Evolutionary conservation across 1,140 invertebrate species (phyloP).

Genomic region (Muscidifurax raptorellus): DNA sequence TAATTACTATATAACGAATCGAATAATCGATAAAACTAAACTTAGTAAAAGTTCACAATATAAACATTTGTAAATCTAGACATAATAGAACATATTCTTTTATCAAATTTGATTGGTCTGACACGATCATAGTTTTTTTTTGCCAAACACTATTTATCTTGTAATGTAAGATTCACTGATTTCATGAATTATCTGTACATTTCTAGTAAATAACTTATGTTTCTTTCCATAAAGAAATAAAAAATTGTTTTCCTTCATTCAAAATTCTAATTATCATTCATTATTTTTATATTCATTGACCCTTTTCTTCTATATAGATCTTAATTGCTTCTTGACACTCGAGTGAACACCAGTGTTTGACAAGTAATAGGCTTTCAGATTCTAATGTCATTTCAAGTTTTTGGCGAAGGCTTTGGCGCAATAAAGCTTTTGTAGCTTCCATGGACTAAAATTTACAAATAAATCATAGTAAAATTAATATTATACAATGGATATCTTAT

Average conservation of each 20-base stretch:
- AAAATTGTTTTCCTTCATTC: slow-evolving; percentile 35
- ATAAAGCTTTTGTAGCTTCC: slow-evolving; percentile 78
- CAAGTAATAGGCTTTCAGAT: slow-evolving; percentile 77
- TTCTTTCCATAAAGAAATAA: slow-evolving; percentile 22
- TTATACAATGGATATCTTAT: not conserved
- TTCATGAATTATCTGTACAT: slow-evolving; percentile 40
- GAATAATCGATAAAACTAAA: slow-evolving; percentile 21
- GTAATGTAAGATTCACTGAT: not conserved
- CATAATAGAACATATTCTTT: slow-evolving; percentile 29
- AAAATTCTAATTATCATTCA: slow-evolving; percentile 35
- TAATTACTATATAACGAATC: slow-evolving; percentile 34
- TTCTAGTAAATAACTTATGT: slow-evolving; percentile 41
- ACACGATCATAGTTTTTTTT: slow-evolving; percentile 27
- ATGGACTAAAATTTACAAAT: slow-evolving; percentile 74
- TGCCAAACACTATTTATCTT: not conserved
- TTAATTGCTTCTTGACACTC: slow-evolving; percentile 78
- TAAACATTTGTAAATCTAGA: slow-evolving; percentile 34
- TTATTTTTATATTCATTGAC: slow-evolving; percentile 61
- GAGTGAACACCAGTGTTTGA: slow-evolving; percentile 80
- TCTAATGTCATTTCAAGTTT: slow-evolving; percentile 78
- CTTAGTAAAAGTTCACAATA: slow-evolving; percentile 13
- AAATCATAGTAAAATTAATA: slow-evolving; percentile 12
- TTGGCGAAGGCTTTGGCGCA: slow-evolving; percentile 75
- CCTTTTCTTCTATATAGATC: slow-evolving; percentile 70
- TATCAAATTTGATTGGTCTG: not conserved